Evolutionary conservation across 2,888 invertebrate species (phyloP), one percentile per base, ranked within the genome.

Genomic region (Acrocyrtus sp.): DNA sequence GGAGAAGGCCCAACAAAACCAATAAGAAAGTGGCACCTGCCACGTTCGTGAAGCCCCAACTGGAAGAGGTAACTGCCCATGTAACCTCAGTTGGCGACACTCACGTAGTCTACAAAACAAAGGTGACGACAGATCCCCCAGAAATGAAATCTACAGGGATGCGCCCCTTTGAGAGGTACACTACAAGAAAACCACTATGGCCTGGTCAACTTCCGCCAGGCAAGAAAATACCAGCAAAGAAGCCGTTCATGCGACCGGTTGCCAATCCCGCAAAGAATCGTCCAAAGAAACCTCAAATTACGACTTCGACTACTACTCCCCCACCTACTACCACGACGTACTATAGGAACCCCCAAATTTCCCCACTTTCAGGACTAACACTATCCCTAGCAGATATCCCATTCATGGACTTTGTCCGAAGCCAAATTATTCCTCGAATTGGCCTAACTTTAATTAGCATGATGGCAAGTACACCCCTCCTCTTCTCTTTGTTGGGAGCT

Each of bases 381-480:
- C 57, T 79, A 8, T 69, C 75, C 1, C 70, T 78, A 21, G 72
- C 76, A 19, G 78, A 79, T 50, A 76, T 81, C 57, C 74, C 74
- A 22, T 79, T 81, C 51, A 75, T 78, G 73, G 81, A 81, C 62
- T 81, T 79, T 60, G 26, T 81, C 10, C 66, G 81, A 22, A 76
- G 74, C 43, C 81, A 81, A 67, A 75, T 81, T 12, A 67, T 81
- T 29, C 79, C 81, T 3, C 41, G 81, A 50, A 78, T 81, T 34
- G 81, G 81, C 0, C 56, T 81, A 8, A 74, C 74, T 34, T 22
- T 81, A 15, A 69, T 81, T 48, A 79, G 78, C 54, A 76, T 81
- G 54, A 79, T 79, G 79, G 75, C 78, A 43, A 77, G 78, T n/a
- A 76, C 79, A n/a, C 81, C 81, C 12, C 50, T 81, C 12, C 53